Evolutionary conservation across 2,888 invertebrate genomes (phyloP).

Genomic region (Hecatera dysodea): DNA sequence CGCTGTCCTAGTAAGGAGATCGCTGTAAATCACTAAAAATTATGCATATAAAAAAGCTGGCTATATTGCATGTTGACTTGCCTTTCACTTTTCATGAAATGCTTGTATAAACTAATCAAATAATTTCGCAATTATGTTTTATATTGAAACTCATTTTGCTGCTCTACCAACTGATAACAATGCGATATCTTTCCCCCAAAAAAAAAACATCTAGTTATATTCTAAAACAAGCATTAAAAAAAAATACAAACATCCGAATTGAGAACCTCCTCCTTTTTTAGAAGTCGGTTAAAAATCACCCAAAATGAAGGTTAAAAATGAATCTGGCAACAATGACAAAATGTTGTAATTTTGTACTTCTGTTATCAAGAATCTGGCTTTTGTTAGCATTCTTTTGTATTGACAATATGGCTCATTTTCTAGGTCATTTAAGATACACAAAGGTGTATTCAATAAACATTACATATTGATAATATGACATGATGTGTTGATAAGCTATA

Average conservation of each 20-base stretch:
- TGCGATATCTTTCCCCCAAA: neutral
- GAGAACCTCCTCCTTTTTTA: no score
- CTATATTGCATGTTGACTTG: conserved; percentile 11
- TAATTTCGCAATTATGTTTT: neutral
- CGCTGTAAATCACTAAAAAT: neutral
- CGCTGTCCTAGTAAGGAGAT: conserved; percentile 9
- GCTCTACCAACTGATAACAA: no score
- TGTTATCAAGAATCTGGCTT: conserved; percentile 29
- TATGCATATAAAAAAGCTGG: neutral
- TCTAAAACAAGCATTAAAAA: no score
- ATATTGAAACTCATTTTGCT: neutral
- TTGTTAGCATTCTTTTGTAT: conserved; percentile 31
- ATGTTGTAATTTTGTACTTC: conserved; percentile 37
- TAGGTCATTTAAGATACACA: conserved; percentile 53
- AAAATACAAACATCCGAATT: no score
- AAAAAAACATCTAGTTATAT: no score
- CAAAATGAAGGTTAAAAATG: conserved; percentile 1
- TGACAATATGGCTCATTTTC: conserved; percentile 32
- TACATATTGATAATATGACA: conserved; percentile 4
- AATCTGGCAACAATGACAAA: conserved; percentile 43
- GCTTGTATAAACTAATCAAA: neutral
- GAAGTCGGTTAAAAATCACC: no score
- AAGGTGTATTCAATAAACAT: conserved; percentile 13
- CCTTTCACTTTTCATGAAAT: conserved; percentile 48
- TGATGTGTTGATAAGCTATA: neutral